Evolutionary conservation across 2,888 invertebrate genomes (phyloP), one percentile per base, ranked within the genome.

Genomic region (Monopis laevigella): DNA sequence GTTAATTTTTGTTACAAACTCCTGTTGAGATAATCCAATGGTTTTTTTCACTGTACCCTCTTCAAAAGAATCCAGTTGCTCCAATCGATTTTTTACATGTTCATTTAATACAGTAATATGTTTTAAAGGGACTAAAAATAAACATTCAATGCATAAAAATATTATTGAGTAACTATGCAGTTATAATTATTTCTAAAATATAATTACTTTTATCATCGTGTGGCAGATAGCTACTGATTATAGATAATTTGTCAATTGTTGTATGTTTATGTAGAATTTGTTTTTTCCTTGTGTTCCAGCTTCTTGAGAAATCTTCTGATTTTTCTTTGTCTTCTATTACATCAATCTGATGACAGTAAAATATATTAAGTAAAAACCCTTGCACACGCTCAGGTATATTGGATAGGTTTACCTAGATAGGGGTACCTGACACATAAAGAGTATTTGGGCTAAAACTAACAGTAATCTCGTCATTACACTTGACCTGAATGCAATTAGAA

Each of bases 31-130:
- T 46, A 98, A 80, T 55, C 96, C 93, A 60, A 92, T 85, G 73
- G 93, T 90, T 73, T 93, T 93, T 53, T 91, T 86, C 43, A 93
- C 87, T 11, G 89, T 88, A 5, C 90, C 88, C 68, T 96, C 96
- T 62, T 98, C 97, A 72, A 96, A 92, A 54, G 93, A 92, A 78
- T 98, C 98, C 43, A 98, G 73, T 61, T 98, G 97, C 63, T 98
- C 96, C 39, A 98, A 70, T 36, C 96, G 86, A 57, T 90, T 92
- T 66, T 92, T 91, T 0, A 96, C 92, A 75, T 94, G 94, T 58
- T 96, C 94, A 51, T 90, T 88, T 11, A 92, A 83, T 48, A 88
- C 87, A 35, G 88, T 88, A 63, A 93, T 92, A 40, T 91, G 87
- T 73, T 91, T 93, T 45, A 92, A 90, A 58, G 87, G 82, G 51